Evolutionary conservation across 2,888 invertebrate genomes (phyloP), one percentile per base, ranked within the genome.

Genomic region (Calliphora vomitoria): DNA sequence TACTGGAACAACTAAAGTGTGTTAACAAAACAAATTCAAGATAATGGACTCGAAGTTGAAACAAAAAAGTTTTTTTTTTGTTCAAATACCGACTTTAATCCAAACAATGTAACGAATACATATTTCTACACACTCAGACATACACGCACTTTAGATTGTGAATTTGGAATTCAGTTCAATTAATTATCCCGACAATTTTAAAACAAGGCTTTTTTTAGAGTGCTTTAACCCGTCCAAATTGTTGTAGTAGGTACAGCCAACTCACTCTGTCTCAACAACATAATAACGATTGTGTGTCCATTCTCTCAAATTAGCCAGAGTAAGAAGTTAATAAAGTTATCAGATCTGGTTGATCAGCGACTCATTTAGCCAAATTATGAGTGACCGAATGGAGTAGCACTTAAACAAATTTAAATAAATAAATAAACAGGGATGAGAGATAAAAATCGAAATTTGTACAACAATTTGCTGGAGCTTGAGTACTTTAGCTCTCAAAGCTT

Each of bases 261-360:
- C 25, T 47, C 4, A 68, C 68, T 35, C n/a, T 62, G 41, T 25
- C 62, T 47, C 62, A 44, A 71, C 82, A 31, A 31, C 31, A 4
- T 76, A 76, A 69, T 76, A n/a, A 69, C 38, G 50, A 55, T 8
- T 58, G 15, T 60, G 50, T 58, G 20, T 76, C 25, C n/a, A 25
- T 64, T 35, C 58, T 68, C 25, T 25, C 13, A 44, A 58, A 50
- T 81, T 20, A 55, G 62, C 13, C 31, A n/a, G n/a, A 50, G 31
- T 35, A 3, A 50, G 15, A 18, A 35, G 50, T n/a, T 50, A 78
- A 78, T 83, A 50, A 83, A 83, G 76, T 71, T 83, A 78, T 83
- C 83, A 72, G 64, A 55, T 13, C 71, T 55, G 38, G 62, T 78
- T 72, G 82, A 82, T 75, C 64, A 64, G 50, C 25, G 10, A 15